Conservation (phyloP, 35 echinoderm and acorn worm genomes). For the Heliocidaris erythrogramma region DNA sequence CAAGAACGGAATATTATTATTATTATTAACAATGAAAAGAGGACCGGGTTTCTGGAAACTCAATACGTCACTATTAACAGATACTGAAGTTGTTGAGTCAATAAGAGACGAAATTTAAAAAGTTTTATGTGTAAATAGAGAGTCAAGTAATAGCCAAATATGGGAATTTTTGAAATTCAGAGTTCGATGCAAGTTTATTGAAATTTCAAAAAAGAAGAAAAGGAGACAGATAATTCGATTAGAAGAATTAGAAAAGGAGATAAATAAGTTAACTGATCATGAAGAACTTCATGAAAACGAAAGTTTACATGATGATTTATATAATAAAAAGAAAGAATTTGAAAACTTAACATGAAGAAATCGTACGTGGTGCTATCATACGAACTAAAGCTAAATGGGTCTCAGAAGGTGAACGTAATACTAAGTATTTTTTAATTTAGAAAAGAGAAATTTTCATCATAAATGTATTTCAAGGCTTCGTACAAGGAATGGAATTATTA, state of each 20-base stretch:
- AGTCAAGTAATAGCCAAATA: neutral
- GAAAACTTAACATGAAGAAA: neutral
- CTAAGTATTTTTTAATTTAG: neutral
- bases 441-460: neutral
- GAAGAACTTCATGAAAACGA: neutral
- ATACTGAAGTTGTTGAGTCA: too few species aligned
- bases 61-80: too few species aligned
- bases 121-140: too few species aligned
- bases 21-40: too few species aligned
- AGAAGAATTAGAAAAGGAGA: neutral
- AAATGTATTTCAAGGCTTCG: too few species aligned
- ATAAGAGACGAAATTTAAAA: too few species aligned
- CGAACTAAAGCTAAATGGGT: neutral
- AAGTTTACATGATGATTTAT: neutral
- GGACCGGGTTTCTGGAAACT: too few species aligned
- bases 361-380: neutral
- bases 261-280: neutral
- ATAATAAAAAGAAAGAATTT: neutral
- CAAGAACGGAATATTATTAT: too few species aligned
- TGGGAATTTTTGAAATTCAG: constrained; percentile 21
- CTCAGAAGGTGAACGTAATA: constrained; percentile 7
- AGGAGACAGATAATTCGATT: neutral
- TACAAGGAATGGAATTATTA: too few species aligned
- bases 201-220: neutral
- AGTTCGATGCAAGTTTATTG: neutral